A percentile compares a stretch with the other conserved stretches of the same genome.
These are phyloP conservation scores for Myocastor coypus DNA, from an alignment of 2,113 vertebrate species.

Conservation along the genomic window DNA sequence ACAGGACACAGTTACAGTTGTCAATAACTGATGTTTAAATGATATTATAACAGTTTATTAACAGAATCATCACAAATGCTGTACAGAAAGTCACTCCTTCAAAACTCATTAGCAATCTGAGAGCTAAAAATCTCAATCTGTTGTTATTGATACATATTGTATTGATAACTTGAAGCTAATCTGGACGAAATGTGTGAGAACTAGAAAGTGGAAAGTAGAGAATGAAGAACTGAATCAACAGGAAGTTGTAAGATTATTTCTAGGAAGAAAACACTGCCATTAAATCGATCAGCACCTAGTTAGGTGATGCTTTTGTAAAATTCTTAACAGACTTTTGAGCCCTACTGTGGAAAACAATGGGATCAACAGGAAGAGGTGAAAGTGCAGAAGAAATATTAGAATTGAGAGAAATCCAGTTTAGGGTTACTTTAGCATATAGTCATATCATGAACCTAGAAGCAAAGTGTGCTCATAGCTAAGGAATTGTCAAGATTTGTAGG, in stretches of 20 bases:
- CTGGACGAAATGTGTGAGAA: background rate
- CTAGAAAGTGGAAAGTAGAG: background rate
- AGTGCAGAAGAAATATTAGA: background rate
- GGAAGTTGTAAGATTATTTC: background rate
- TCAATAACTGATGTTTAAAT: background rate
- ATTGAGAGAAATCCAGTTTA: background rate
- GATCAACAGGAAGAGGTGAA: background rate
- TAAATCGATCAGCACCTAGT: background rate
- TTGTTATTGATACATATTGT: background rate
- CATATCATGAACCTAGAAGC: background rate
- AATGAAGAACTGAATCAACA: background rate
- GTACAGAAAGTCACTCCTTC: background rate
- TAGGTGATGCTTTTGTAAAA: background rate
- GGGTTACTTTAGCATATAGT: background rate
- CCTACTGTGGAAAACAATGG: background rate
- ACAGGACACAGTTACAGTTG: background rate
- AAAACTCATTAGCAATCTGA: background rate
- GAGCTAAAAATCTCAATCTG: background rate
- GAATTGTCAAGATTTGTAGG: background rate
- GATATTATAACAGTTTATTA: background rate
- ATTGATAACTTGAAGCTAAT: background rate
- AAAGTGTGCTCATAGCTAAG: background rate
- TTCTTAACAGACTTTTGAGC: background rate
- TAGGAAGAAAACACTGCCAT: background rate
- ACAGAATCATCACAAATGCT: background rate